Evolutionary conservation across 2,113 vertebrate genomes (phyloP), one percentile per base, ranked within the genome.

Genomic region (Lagopus muta): DNA sequence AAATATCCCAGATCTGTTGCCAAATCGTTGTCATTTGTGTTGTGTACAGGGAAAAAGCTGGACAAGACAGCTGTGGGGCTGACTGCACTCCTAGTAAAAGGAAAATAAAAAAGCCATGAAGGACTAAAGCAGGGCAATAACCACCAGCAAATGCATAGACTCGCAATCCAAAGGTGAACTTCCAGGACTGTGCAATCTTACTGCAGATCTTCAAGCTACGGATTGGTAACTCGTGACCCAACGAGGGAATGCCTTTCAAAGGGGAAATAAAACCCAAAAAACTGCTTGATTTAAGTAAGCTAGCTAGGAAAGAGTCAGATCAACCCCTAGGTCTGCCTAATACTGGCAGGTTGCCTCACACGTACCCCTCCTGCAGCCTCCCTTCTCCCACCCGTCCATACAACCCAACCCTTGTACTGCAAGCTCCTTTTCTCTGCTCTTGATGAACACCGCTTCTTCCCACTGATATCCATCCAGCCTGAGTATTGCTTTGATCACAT

Each of bases 31-130:
- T 89, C 87, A 80, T 6, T 73, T 76, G 78, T 87, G 74, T 92
- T 95, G 52, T 66, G 27, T 70, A 64, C 36, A 60, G 52, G 58
- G 84, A 96, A 94, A 82, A 94, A 85, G 40, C 89, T 96, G 92
- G 71, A 85, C n/a, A 66, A n/a, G 74, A 73, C 48, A 85, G 66
- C 50, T 73, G 20, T 54, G 62, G 62, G n/a, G n/a, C 20, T 93
- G 57, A 72, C 90, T 60, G 43, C 88, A 43, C 34, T 75, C 52
- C 24, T 48, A 64, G 21, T 52, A 73, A 74, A 54, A 82, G 74
- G 42, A 55, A 88, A 73, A 58, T 1, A 5, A 5, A 21, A 30
- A 24, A 73, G 12, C 0, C 6, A 66, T 7, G 25, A n/a, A 67
- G 13, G 25, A 34, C 30, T 40, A 48, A 71, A 43, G 50, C 11